Evolutionary conservation across 2,888 invertebrate species (phyloP), one percentile per base, ranked within the genome.

Genomic region (Mimachlamys varia): DNA sequence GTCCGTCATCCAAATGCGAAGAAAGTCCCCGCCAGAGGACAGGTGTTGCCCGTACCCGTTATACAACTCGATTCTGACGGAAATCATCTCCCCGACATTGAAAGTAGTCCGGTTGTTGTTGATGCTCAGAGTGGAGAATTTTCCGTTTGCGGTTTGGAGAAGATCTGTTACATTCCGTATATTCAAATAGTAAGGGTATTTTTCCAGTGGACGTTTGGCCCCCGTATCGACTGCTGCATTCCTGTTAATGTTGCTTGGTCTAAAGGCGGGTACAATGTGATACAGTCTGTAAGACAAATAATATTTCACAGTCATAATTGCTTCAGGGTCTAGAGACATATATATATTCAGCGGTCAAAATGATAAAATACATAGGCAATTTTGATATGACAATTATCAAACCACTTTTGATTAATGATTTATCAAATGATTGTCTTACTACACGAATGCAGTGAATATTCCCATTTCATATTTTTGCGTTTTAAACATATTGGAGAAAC

Each of bases 1-100:
- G 15, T 90, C 76, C 15, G 88, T 44, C 76, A 88, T 90, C 90
- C 90, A 90, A 44, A 90, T 90, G 10, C 88, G 37, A 13, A 90
- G 27, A 44, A 88, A 19, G 49, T 90, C 90, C 22, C 90, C 88
- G 10, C 88, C 90, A 13, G 62, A 27, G 5, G 13, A 33, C 10
- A 90, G 19, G n/a, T 1, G 55, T 27, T 44, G n/a, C 0, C 50
- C 88, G n/a, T 33, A 88, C 12, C 62, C 88, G 87, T 90, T 50
- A n/a, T 49, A 88, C 22, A 90, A 49, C 0, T 88, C 27, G 33
- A 90, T 90, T 3, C 27, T 49, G 7, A 88, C 88, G 33, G 62
- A n/a, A 76, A 90, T 90, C 62, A 49, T n/a, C 15, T 90, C 90
- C 27, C 90, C 90, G 12, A 76, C 27, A 76, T 33, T 0, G 33